phyloP scores from a whole-genome alignment of 2,888 invertebrate genomes.

The Neria commutata region DNA sequence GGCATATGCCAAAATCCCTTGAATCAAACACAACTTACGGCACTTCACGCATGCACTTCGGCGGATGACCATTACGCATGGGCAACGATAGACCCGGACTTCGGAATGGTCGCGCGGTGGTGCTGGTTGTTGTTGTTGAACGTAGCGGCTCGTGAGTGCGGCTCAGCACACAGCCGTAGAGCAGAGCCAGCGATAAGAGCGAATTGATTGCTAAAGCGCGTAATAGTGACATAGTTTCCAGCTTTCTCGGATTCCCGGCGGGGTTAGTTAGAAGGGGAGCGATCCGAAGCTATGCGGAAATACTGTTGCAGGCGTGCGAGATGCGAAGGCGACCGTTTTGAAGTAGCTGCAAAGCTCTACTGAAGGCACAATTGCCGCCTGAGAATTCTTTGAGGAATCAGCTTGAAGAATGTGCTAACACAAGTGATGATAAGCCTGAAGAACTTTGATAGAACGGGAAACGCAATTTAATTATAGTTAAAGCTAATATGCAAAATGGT shows the following conservation, averaged over 20 bases:
- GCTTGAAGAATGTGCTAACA: no score
- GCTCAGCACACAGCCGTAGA: constrained; percentile 36
- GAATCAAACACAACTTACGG: no score
- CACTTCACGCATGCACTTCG: constrained; percentile 52
- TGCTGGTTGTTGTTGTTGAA: constrained; percentile 52
- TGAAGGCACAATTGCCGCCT: not conserved
- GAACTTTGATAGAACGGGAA: no score
- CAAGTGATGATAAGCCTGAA: no score
- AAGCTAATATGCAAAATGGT: no score
- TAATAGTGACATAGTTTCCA: constrained; percentile 41
- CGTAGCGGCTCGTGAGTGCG: no score
- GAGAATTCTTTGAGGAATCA: no score
- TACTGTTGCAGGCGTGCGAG: no score
- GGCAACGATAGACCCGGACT: constrained; percentile 49
- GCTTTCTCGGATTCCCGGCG: no score
- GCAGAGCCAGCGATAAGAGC: constrained; percentile 42
- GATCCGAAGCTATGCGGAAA: not conserved
- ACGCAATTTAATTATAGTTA: no score
- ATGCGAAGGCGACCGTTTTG: not conserved
- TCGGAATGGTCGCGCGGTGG: constrained; percentile 46
- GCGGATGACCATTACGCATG: constrained; percentile 43
- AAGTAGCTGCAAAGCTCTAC: not conserved
- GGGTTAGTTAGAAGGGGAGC: not conserved
- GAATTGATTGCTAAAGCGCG: constrained; percentile 38
- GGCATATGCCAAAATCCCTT: no score